Conservation (phyloP, 1,140 invertebrate species). For the Pseudomyrmex cubaensis region DNA sequence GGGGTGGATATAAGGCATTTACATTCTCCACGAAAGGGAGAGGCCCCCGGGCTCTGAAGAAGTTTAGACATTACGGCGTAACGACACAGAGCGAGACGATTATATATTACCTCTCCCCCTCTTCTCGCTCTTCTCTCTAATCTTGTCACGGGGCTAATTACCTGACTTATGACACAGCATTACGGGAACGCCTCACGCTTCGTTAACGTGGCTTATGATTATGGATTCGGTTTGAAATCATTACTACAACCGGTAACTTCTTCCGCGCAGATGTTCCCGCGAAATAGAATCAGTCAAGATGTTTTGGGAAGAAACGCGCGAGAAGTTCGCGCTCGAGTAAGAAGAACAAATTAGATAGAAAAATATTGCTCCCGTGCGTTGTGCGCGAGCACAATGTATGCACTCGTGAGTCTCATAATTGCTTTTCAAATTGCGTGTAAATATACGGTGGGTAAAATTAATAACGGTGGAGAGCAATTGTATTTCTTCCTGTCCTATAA, state of each 20-base stretch:
- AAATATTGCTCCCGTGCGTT: neutral
- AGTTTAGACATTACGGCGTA: conserved; percentile 58
- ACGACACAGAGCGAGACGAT: conserved; percentile 69
- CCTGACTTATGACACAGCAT: conserved; percentile 68
- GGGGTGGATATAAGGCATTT: conserved; percentile 22
- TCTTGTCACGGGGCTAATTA: conserved; percentile 70
- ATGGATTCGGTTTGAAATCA: conserved; percentile 64
- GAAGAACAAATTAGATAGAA: neutral
- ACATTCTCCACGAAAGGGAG: conserved; percentile 36
- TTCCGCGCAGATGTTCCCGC: conserved; percentile 32
- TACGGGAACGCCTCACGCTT: conserved; percentile 52
- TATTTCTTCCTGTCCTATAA: neutral
- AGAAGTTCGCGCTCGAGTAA: neutral
- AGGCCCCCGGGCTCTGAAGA: neutral
- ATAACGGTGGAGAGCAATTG: neutral
- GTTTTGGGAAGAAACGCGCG: neutral
- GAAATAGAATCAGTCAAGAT: conserved; percentile 66
- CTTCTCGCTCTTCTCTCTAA: conserved; percentile 32
- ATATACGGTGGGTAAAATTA: neutral
- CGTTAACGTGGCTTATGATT: conserved; percentile 68
- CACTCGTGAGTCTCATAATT: neutral
- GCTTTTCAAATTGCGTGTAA: neutral
- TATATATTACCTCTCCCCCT: conserved; percentile 50
- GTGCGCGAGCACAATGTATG: too few species aligned
- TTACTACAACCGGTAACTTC: conserved; percentile 54